Evolutionary conservation across 2,888 invertebrate genomes (phyloP), one percentile per base, ranked within the genome.

Genomic region (Aricia artaxerxes): DNA sequence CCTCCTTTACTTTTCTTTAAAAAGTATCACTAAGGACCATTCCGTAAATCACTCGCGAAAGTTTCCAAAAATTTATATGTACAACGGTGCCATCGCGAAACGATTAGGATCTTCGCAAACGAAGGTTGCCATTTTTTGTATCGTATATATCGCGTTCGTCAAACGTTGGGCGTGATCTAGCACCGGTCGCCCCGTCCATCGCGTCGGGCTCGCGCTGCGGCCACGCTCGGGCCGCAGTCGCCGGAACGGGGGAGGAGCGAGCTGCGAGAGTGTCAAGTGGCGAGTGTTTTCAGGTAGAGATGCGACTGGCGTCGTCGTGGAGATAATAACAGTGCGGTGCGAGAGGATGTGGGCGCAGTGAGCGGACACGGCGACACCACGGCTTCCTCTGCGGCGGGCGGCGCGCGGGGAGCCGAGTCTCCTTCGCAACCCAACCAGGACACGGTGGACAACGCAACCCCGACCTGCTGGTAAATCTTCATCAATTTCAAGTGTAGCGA

Each of bases 261-360:
- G 9, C 4, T 38, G 35, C 69, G 35, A 35, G 64, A 69, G 69
- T 69, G 69, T 38, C 69, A 81, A 84, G 83, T 84, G 84, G 79
- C 86, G 89, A 91, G 90, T 90, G 90, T 84, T 90, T 90, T 90
- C 91, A 91, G 91, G 90, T 91, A 89, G 92, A 90, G 88, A 93
- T 94, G 93, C 92, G 88, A 91, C 89, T 85, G 84, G 91, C 92
- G 91, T 91, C 95, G 94, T 93, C 95, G 91, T 88, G 89, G 87
- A 92, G 92, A 89, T 93, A 92, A 91, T 95, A 95, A 92, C 87
- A 94, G 95, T 95, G 95, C 93, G 93, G 92, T 94, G 94, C 95
- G 92, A 92, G 95, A 95, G 95, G 95, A 95, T 95, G 95, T 94
- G 94, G 95, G 95, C 88, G 91, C 95, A 93, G 95, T 95, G 95